Conservation (phyloP, 2,797 vertebrate species). For the Ibycter americanus region DNA sequence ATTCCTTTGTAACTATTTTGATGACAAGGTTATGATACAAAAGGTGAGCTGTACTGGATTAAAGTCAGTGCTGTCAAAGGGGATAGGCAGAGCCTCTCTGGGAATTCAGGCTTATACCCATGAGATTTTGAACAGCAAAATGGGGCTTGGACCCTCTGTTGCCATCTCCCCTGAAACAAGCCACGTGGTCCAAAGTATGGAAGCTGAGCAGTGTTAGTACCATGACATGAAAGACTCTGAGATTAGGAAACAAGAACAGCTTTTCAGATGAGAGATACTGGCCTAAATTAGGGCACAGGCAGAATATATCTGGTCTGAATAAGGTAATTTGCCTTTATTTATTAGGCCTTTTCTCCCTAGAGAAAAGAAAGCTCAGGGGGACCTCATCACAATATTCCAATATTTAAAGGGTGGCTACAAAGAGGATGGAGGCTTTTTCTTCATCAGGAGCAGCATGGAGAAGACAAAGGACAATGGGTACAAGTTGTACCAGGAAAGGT, state of each 20-base stretch:
- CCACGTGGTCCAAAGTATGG: background rate
- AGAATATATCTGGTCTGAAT: background rate
- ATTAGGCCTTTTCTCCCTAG: background rate
- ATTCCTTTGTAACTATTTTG: background rate
- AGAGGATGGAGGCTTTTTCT: background rate
- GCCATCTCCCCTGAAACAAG: background rate
- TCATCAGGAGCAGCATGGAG: background rate
- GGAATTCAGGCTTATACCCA: background rate
- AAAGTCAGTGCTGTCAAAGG: background rate
- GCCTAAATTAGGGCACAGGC: background rate
- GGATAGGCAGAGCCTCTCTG: background rate
- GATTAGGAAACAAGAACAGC: background rate
- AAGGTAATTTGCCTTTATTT: background rate
- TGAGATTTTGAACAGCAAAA: background rate
- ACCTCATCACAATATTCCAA: background rate
- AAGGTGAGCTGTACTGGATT: background rate
- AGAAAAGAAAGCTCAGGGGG: background rate
- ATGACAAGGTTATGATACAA: background rate
- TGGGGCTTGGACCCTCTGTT: background rate
- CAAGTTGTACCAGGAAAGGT: background rate
- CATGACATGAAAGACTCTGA: background rate
- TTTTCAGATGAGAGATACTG: background rate
- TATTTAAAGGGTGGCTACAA: background rate
- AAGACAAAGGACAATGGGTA: background rate
- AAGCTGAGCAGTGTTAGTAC: background rate